Evolutionary conservation across 2,113 vertebrate species (phyloP).

Genomic region (Motacilla alba): DNA sequence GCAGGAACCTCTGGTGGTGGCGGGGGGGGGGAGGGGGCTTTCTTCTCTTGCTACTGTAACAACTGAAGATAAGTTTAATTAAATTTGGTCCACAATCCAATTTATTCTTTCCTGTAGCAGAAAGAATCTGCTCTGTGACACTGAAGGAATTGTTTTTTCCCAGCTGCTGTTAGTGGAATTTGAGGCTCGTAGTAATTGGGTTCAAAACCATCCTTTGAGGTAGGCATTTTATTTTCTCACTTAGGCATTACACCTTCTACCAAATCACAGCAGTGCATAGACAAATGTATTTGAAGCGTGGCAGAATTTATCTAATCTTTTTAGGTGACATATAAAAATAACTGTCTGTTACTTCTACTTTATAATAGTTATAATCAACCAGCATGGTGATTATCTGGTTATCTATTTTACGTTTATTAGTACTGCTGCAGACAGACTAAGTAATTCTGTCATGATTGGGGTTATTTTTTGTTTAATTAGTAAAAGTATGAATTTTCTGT

Average conservation of each 20-base stretch:
- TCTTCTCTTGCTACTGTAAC: neutral
- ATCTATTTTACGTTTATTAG: neutral
- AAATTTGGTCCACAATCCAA: neutral
- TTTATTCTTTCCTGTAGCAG: conserved; percentile 2
- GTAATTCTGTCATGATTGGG: neutral
- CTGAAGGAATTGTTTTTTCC: conserved; percentile 21
- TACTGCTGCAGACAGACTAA: neutral
- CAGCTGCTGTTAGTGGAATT: neutral
- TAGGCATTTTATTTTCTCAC: neutral
- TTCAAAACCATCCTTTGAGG: conserved; percentile 9
- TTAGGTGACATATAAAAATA: neutral
- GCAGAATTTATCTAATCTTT: neutral
- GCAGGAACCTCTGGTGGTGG: neutral
- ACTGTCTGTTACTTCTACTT: neutral
- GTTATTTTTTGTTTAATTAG: neutral
- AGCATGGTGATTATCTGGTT: neutral
- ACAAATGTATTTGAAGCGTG: neutral
- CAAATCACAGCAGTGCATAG: neutral
- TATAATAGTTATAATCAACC: neutral
- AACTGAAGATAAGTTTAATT: conserved; percentile 26
- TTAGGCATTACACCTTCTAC: neutral
- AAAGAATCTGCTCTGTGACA: neutral
- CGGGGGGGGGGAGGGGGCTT: neutral
- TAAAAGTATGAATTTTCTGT: neutral
- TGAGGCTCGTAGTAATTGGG: neutral